Evolutionary conservation across 2,797 vertebrate genomes (phyloP), one percentile per base, ranked within the genome.

Genomic region (Apogon hyalosoma): DNA sequence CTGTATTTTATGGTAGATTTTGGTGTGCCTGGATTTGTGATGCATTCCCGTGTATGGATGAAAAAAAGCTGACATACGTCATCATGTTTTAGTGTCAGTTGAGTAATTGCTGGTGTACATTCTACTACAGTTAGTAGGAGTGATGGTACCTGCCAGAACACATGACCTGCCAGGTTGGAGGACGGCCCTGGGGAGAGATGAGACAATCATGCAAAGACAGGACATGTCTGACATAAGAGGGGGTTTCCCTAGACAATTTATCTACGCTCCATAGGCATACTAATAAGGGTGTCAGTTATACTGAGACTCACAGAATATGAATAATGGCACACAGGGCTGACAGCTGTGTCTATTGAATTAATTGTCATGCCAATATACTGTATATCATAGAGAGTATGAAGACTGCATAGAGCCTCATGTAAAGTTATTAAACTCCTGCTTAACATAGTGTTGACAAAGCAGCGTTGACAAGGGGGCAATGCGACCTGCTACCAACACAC

Each of bases 141-240:
- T 3, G 46, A 52, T 21, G 63, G 47, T 82, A 60, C 79, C 85
- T 90, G 83, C 80, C 73, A 79, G 70, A 85, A 85, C 80, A 80
- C 63, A 83, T 74, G 84, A 88, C 67, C 85, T 90, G 84, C 82
- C 85, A 86, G 73, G 47, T 62, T 69, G 2, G 54, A 69, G 72
- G 82, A 46, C 2, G 6, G 73, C 80, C 83, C 86, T 28, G 31
- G 65, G 85, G 79, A 83, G 66, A 24, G 43, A 76, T 55, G 57
- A 82, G 55, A 64, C 15, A 11, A 79, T 88, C 68, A 46, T 49
- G 75, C 60, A 62, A 55, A 84, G 63, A 66, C 75, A 57, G 65
- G 75, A 87, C 60, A 55, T 73, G 57, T 75, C 74, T 79, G 84
- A 89, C 74, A 86, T 68, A 11, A 43, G 48, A 60, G 84, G 88